phyloP scores from a whole-genome alignment of 1,140 invertebrate species.

The Archivesica marissinica region DNA sequence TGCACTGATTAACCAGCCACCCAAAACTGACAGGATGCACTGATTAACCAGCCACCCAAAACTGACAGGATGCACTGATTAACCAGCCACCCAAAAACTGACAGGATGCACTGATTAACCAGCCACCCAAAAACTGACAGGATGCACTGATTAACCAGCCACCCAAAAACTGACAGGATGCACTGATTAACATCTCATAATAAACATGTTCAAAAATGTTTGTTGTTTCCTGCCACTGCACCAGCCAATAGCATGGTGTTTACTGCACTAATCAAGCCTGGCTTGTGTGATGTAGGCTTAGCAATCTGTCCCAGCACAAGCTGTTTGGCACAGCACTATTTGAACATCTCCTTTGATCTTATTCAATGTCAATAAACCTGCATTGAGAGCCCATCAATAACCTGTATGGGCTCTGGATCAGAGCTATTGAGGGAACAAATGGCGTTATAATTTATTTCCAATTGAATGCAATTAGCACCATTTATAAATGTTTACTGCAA shows the following conservation, averaged over 20 bases:
- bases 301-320: constrained; percentile 45
- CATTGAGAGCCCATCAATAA: constrained; percentile 32
- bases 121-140: too few species aligned
- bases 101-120: too few species aligned
- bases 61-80: too few species aligned
- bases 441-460: constrained; percentile 15
- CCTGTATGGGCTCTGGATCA: background rate
- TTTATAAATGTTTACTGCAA: constrained; percentile 18
- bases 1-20: too few species aligned
- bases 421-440: constrained; percentile 2
- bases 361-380: background rate
- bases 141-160: too few species aligned
- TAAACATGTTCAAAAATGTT: background rate
- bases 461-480: constrained; percentile 52
- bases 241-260: background rate
- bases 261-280: background rate
- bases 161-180: too few species aligned
- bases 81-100: too few species aligned
- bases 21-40: too few species aligned
- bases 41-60: too few species aligned
- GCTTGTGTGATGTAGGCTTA: constrained; percentile 46
- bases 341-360: constrained; percentile 42
- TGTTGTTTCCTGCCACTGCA: background rate
- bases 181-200: too few species aligned
- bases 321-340: constrained; percentile 49